Conservation (phyloP, 2,888 invertebrate species). For the Hydropsyche betteni region DNA sequence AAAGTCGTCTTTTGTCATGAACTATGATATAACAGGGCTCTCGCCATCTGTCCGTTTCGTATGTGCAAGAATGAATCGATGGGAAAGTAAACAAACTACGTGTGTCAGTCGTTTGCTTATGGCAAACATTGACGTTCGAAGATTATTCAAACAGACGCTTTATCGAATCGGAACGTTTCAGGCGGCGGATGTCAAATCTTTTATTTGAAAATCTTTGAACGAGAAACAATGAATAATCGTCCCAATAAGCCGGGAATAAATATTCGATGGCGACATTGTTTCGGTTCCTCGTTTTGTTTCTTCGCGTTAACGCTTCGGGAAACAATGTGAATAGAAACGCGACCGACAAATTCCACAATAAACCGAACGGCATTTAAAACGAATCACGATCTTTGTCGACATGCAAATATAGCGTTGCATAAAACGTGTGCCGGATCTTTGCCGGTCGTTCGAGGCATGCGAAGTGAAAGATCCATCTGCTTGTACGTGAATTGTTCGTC, state of each 20-base stretch:
- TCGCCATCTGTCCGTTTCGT: slow-evolving; percentile 37
- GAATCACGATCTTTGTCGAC: slow-evolving; percentile 25
- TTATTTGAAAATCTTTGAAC: too few relatives aligned
- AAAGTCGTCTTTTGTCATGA: slow-evolving; percentile 4
- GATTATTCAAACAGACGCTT: slow-evolving; percentile 23
- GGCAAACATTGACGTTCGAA: slow-evolving; percentile 24
- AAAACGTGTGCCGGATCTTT: slow-evolving; percentile 30
- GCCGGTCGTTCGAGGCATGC: background rate
- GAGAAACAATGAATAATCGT: too few relatives aligned
- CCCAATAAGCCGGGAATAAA: too few relatives aligned
- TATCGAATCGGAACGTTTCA: background rate
- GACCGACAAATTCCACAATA: background rate
- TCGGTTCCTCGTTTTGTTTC: too few relatives aligned
- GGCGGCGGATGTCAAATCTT: background rate
- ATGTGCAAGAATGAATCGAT: slow-evolving; percentile 38
- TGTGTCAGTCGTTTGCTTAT: background rate
- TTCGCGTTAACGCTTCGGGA: too few relatives aligned
- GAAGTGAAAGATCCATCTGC: slow-evolving; percentile 1
- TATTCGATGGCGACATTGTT: too few relatives aligned
- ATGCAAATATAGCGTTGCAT: slow-evolving; percentile 6
- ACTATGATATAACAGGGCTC: background rate
- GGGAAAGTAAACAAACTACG: slow-evolving; percentile 40
- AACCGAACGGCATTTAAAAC: slow-evolving; percentile 16
- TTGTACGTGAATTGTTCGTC: too few relatives aligned
- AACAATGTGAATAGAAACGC: too few relatives aligned